These are phyloP conservation scores for Busseola fusca DNA, from an alignment of 2,888 invertebrate genomes.

Conservation along the genomic window DNA sequence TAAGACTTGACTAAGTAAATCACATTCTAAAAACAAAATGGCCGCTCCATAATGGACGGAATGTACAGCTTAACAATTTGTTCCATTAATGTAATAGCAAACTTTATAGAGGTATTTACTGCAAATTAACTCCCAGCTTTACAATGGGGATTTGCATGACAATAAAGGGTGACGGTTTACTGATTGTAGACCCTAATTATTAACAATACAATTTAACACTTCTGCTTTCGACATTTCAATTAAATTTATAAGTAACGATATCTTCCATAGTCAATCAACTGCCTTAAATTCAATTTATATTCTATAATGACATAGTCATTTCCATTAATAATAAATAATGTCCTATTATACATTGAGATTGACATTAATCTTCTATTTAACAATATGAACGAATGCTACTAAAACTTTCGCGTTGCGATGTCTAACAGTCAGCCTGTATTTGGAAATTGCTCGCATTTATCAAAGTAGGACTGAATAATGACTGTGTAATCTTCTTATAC, in stretches of 20 bases:
- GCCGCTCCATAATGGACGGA: constrained; percentile 49
- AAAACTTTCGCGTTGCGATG: constrained; percentile 31
- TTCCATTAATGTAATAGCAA: constrained; percentile 71
- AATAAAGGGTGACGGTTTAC: constrained; percentile 72
- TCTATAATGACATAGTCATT: neutral
- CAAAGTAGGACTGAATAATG: constrained; percentile 54
- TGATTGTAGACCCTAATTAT: constrained; percentile 72
- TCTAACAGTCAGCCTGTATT: constrained; percentile 39
- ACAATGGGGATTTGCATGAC: constrained; percentile 78
- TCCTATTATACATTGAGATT: constrained; percentile 11
- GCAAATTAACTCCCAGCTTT: constrained; percentile 74
- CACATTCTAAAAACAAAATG: constrained; percentile 57
- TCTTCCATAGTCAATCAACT: neutral
- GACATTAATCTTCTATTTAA: constrained; percentile 38
- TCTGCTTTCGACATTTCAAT: constrained; percentile 57
- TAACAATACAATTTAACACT: constrained; percentile 67
- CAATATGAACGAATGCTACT: constrained; percentile 24
- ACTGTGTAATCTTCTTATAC: constrained; percentile 50
- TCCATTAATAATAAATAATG: constrained; percentile 12
- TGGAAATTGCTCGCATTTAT: constrained; percentile 59
- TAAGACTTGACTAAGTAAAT: constrained; percentile 49
- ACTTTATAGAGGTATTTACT: constrained; percentile 74
- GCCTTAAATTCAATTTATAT: neutral
- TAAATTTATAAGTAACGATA: constrained; percentile 13
- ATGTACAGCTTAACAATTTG: constrained; percentile 71